Base-by-base conservation (phyloP, 2,888 invertebrate genomes). In the Tetranychus truncatus region DNA sequence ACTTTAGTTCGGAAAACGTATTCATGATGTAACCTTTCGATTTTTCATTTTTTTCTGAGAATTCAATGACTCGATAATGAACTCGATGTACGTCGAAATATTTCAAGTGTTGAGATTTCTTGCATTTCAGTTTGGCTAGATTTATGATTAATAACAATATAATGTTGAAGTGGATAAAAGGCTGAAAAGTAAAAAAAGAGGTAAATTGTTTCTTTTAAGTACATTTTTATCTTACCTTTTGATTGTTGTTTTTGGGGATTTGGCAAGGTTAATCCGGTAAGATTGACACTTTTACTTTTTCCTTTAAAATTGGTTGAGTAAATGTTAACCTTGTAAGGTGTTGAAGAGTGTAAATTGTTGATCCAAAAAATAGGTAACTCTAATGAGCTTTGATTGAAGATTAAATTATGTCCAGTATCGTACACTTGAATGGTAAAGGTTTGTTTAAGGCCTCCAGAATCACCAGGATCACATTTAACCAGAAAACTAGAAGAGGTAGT, bases 401-500 rank as follows among this genome's bases (percentile, higher is more conserved):
- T 85, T 86, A 82, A 86, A 86, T 89, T 85, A 74, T 21, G 24
- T 79, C 88, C 88, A 66, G 80, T 78, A 74, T 82, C 82, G 74
- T 88, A 85, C 46, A 93, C 88, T 85, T 93, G 92, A 24, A 93
- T 83, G 76, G 91, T 86, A 82, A 93, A 93, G 6, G 89, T 88
- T 82, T 93, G 93, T 1, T 89, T 88, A 81, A 93, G 86, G 6
- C 93, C 93, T 7, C 93, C 93, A 82, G 92, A 92, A 83, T 92
- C 93, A 1, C 93, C 93, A 82, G 92, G 91, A 7, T 87, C 86
- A 82, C 93, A 94, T 77, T 89, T 87, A 75, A 92, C 87, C 72
- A 89, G 88, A 80, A 93, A 88, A 6, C 92, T 91, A 69, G 89
- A 89, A 81, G 91, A 88, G 2, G 92, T 92, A 76, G 91, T 89